A percentile compares a stretch with the other conserved stretches of the same genome.
These are phyloP conservation scores for Blastobasis adustella DNA, from an alignment of 2,888 invertebrate species.

Conservation along the genomic window DNA sequence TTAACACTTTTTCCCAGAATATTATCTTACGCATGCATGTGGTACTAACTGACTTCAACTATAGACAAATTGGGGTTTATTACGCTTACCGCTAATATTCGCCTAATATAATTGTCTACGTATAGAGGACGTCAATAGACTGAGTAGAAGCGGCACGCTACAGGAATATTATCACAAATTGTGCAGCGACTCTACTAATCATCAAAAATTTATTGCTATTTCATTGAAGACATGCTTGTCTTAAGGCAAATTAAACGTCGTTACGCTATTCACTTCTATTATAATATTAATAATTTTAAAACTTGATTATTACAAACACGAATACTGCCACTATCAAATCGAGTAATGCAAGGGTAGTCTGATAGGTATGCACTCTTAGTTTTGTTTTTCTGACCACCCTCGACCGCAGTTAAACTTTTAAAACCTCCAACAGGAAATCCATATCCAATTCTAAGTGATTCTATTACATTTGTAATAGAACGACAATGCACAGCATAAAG, in stretches of 20 bases:
- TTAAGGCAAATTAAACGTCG: constrained; percentile 64
- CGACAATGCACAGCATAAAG: too few species aligned
- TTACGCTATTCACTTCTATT: constrained; percentile 17
- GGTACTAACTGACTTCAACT: constrained; percentile 5
- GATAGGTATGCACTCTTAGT: neutral
- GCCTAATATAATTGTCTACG: constrained; percentile 69
- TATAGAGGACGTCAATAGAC: constrained; percentile 65
- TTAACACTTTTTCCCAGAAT: too few species aligned
- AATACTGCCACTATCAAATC: constrained; percentile 27
- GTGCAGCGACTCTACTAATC: constrained; percentile 61
- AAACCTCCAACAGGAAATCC: neutral
- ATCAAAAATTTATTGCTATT: constrained; percentile 66
- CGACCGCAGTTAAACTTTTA: neutral
- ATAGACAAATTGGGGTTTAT: constrained; percentile 48
- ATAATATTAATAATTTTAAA: constrained; percentile 7
- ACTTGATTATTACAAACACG: constrained; percentile 27
- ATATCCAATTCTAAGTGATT: neutral
- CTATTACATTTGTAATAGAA: too few species aligned
- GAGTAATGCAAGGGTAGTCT: constrained; percentile 20
- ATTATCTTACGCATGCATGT: neutral
- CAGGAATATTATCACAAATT: constrained; percentile 64
- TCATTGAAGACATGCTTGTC: constrained; percentile 52
- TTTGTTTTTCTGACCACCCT: neutral
- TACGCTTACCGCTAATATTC: constrained; percentile 61
- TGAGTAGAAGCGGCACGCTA: constrained; percentile 62